phyloP scores from a whole-genome alignment of 2,797 vertebrate genomes.

The Champsocephalus gunnari region DNA sequence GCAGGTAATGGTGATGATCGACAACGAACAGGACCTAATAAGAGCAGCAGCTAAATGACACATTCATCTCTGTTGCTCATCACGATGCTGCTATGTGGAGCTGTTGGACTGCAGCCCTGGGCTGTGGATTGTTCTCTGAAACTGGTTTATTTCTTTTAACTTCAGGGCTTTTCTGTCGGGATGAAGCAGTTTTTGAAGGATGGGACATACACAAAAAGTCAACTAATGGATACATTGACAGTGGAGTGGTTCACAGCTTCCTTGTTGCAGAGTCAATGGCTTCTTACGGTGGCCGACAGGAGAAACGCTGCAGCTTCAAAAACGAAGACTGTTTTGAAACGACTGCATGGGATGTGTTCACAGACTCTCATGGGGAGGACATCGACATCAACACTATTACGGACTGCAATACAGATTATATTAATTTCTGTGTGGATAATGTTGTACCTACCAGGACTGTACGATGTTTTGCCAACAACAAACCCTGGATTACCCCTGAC shows the following conservation, averaged over 20 bases:
- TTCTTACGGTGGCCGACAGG: no score
- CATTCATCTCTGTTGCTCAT: slow-evolving; percentile 54
- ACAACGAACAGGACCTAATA: slow-evolving; percentile 50
- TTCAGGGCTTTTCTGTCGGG: background rate
- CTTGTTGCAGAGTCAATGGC: no score
- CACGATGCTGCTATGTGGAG: slow-evolving; percentile 18
- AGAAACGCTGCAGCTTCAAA: no score
- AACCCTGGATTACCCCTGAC: no score
- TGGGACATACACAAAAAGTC: background rate
- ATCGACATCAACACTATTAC: no score
- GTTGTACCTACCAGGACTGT: no score
- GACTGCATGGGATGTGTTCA: no score
- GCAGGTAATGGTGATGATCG: slow-evolving; percentile 59
- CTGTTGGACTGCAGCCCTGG: slow-evolving; percentile 12
- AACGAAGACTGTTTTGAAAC: no score
- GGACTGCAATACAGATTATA: no score
- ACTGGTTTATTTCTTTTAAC: background rate
- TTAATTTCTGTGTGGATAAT: no score
- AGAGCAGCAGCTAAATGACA: slow-evolving; percentile 65
- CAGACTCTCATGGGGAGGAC: no score
- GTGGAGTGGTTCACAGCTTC: background rate
- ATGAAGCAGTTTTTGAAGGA: background rate
- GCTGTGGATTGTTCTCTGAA: slow-evolving; percentile 10
- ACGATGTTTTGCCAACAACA: no score
- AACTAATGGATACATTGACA: background rate